These are phyloP conservation scores for Euplexia lucipara DNA, from an alignment of 2,888 invertebrate genomes.

Conservation along the genomic window DNA sequence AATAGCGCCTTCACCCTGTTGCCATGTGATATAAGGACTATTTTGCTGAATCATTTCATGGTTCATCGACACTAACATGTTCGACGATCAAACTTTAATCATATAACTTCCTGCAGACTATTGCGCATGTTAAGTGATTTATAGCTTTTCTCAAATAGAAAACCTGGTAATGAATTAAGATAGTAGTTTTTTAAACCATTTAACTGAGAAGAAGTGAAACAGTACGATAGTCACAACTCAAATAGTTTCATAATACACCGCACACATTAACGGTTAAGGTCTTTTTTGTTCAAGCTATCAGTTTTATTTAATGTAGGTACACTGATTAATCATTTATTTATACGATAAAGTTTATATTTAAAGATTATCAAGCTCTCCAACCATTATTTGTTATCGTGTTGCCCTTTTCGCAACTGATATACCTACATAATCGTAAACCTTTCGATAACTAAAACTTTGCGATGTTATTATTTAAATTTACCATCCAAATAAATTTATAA, in stretches of 20 bases:
- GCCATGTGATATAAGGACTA: neutral
- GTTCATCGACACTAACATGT: conserved; percentile 41
- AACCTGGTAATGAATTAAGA: conserved; percentile 33
- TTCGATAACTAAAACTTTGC: conserved; percentile 15
- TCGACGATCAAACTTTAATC: conserved; percentile 38
- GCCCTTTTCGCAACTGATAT: conserved; percentile 29
- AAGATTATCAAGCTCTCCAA: conserved; percentile 19
- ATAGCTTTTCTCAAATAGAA: conserved; percentile 39
- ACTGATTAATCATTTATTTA: conserved; percentile 19
- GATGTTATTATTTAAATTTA: conserved; percentile 1
- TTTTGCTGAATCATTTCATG: conserved; percentile 7
- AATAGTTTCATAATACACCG: conserved; percentile 66
- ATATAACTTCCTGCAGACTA: conserved; percentile 41
- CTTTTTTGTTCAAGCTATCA: conserved; percentile 55
- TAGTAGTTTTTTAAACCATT: conserved; percentile 31
- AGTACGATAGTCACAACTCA: conserved; percentile 44
- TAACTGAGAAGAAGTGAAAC: conserved; percentile 36
- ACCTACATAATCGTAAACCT: conserved; percentile 25
- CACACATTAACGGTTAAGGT: conserved; percentile 67
- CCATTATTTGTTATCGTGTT: conserved; percentile 21
- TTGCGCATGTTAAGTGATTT: conserved; percentile 41
- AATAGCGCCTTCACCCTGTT: neutral
- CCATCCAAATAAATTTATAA: conserved; percentile 9
- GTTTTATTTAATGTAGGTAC: conserved; percentile 30
- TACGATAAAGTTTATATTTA: conserved; percentile 9